phyloP scores from a whole-genome alignment of 2,797 vertebrate species.

The Chromobotia macracanthus region DNA sequence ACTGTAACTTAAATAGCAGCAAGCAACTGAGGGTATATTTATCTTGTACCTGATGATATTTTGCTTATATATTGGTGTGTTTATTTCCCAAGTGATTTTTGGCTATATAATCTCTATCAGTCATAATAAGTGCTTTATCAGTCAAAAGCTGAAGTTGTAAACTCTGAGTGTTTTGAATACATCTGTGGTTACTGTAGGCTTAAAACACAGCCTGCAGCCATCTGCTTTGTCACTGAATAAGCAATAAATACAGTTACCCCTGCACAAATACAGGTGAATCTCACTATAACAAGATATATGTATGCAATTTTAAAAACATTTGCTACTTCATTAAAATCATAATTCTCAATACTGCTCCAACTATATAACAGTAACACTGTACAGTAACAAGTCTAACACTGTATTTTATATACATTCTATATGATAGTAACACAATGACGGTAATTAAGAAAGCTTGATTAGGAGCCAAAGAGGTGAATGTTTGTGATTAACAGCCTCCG shows the following conservation, averaged over 20 bases:
- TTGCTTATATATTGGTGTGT: background rate
- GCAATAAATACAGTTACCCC: conserved; percentile 19
- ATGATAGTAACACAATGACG: background rate
- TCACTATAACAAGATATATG: too few relatives aligned
- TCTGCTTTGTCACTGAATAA: conserved; percentile 48
- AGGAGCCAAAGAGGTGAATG: background rate
- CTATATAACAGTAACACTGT: too few relatives aligned
- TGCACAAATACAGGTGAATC: background rate
- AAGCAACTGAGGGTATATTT: background rate
- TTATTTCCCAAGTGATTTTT: background rate
- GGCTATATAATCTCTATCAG: background rate
- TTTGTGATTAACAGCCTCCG: conserved; percentile 6
- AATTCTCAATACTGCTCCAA: too few relatives aligned
- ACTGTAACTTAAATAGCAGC: too few relatives aligned
- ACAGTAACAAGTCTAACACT: background rate
- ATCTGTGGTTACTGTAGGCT: background rate
- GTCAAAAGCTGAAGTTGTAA: conserved; percentile 7
- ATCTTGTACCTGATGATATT: conserved; percentile 1
- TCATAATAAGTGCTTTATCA: conserved; percentile 2
- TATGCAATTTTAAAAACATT: too few relatives aligned
- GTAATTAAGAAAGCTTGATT: background rate
- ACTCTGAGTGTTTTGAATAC: background rate
- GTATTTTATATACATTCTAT: background rate
- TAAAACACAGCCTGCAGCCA: background rate
- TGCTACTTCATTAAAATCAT: too few relatives aligned